Base-by-base conservation (phyloP, 2,797 vertebrate genomes). In the Bufotes viridis region DNA sequence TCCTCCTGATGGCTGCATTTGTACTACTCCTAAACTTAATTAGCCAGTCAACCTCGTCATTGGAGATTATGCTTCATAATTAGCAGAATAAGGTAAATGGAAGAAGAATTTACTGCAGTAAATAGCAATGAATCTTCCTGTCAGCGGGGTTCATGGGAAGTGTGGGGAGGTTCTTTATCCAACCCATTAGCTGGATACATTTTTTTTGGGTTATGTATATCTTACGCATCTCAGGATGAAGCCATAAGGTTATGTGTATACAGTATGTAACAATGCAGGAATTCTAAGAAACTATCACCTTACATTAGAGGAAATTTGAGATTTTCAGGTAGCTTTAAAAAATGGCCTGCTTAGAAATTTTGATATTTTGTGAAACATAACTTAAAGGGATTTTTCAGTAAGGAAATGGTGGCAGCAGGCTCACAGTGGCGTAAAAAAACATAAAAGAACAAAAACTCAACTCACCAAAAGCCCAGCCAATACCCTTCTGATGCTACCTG, bases 1-100 rank as follows among this genome's bases (percentile, higher is more conserved):
- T 87, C 84, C 75, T 70, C 24, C 29, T 86, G 84, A 79, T 26
- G 75, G 75, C 42, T 22, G 26, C 84, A 79, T 86, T 86, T 67
- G 78, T 67, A 70, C 51, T 78, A 70, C 58, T 58, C n/a, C 78
- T 75, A 84, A 29, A 75, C 78, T 63, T 84, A 90, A 87, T 85
- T 87, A 49, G 57, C 70, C 75, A 80, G 49, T 76, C 49, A 22
- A 22, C 49, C 74, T 76, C 49, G 24, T 53, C 49, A 34, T 26
- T 0, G 0, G 80, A 79, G 80, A 84, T 76, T 8, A 24, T 69
- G 22, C 65, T 79, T 83, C 51, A 49, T 18, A 57, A 22, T 1
- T 74, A 67, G 80, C 29, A 10, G 0, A 18, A 14, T 12, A 83
- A 82, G 55, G 82, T 49, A 72, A 89, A 67, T 85, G 67, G 81